Conservation (phyloP, 2,797 vertebrate genomes). For the Gadopsis marmoratus region DNA sequence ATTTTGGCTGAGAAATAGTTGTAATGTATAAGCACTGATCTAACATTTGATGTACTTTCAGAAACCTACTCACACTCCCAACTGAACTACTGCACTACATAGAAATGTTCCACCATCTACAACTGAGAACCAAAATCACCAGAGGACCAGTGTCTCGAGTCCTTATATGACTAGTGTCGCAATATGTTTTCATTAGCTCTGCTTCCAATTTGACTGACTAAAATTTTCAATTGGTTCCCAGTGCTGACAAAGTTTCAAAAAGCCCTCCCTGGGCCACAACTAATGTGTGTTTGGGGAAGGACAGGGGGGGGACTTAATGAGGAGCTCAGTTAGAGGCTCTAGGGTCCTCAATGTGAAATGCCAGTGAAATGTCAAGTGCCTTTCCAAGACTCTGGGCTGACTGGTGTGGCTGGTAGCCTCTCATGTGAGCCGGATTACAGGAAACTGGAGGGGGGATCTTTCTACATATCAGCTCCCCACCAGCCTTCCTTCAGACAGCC, state of each 20-base stretch:
- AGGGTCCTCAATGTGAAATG: constrained; percentile 71
- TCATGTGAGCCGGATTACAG: constrained; percentile 66
- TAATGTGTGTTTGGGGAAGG: constrained; percentile 56
- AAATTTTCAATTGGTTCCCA: constrained; percentile 40
- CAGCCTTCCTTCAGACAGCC: constrained; percentile 51
- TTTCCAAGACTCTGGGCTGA: constrained; percentile 65
- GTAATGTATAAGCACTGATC: neutral
- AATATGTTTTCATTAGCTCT: constrained; percentile 57
- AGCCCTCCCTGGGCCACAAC: constrained; percentile 36
- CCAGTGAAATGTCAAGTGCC: constrained; percentile 82
- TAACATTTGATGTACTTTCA: neutral
- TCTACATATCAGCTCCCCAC: constrained; percentile 61
- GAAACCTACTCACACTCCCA: constrained; percentile 1
- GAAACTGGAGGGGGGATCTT: constrained; percentile 54
- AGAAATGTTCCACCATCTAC: constrained; percentile 15
- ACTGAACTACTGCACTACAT: neutral
- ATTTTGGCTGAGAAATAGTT: constrained; percentile 1
- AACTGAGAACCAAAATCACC: constrained; percentile 21
- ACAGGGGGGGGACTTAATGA: constrained; percentile 66
- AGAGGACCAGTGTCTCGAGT: constrained; percentile 18
- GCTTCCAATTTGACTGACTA: constrained; percentile 38
- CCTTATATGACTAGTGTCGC: constrained; percentile 17
- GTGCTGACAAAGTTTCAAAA: constrained; percentile 47
- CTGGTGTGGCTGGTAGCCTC: constrained; percentile 54
- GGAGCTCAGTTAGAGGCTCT: constrained; percentile 62